Percentiles rank a stretch among this genome's conserved stretches.
phyloP scores from a whole-genome alignment of 2,113 vertebrate genomes.

The Ahaetulla prasina region DNA sequence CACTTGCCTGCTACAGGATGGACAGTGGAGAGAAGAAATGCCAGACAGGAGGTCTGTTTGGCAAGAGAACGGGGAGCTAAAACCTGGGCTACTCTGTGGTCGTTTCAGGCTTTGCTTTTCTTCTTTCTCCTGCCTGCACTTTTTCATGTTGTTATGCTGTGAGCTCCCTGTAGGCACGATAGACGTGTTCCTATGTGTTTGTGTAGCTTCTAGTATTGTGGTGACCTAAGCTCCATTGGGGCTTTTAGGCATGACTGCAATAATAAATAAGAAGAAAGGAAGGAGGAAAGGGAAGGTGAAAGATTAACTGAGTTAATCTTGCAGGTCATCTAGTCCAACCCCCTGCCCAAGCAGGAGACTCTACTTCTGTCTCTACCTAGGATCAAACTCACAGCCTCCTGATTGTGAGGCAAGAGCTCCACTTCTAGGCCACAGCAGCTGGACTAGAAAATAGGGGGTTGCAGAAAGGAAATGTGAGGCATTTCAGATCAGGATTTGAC shows the following conservation, averaged over 20 bases:
- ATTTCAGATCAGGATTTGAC: neutral
- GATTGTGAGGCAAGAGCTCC: too few species aligned
- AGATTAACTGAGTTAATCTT: too few species aligned
- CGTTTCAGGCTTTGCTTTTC: neutral
- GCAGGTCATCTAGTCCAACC: too few species aligned
- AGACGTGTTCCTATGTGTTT: constrained; percentile 1
- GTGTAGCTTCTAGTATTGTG: constrained; percentile 3
- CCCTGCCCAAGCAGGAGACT: too few species aligned
- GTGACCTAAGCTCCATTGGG: constrained; percentile 18
- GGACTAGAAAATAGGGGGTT: neutral
- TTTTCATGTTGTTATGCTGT: neutral
- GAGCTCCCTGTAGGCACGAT: neutral
- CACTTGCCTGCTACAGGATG: constrained; percentile 33
- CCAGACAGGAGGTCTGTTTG: neutral
- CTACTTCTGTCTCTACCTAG: too few species aligned
- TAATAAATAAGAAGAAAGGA: constrained; percentile 6
- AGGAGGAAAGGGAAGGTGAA: neutral
- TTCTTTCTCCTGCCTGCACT: neutral
- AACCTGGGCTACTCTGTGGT: neutral
- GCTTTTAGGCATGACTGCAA: constrained; percentile 16
- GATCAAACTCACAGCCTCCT: too few species aligned
- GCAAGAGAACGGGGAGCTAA: neutral
- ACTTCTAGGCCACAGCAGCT: too few species aligned
- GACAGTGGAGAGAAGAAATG: neutral
- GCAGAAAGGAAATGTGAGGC: neutral